Evolutionary conservation across 2,113 vertebrate species (phyloP).

Genomic region (Thymallus thymallus): DNA sequence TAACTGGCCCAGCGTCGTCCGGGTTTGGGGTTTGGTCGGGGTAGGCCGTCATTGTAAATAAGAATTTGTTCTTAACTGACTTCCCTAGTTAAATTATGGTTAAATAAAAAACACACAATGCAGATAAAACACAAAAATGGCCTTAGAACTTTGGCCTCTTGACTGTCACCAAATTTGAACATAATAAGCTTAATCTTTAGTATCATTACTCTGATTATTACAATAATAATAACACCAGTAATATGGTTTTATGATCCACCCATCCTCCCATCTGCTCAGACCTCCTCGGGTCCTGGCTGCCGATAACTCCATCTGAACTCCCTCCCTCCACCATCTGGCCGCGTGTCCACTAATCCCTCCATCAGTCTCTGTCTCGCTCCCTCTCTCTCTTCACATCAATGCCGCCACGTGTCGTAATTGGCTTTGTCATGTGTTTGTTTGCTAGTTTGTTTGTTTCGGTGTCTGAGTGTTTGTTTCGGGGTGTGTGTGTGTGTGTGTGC

Average conservation of each 20-base stretch:
- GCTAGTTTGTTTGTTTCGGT: neutral
- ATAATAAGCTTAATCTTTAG: slow-evolving; percentile 58
- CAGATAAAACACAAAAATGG: slow-evolving; percentile 13
- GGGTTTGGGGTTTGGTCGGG: too few relatives aligned
- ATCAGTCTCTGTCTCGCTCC: slow-evolving; percentile 27
- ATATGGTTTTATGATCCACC: slow-evolving; percentile 71
- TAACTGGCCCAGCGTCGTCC: too few relatives aligned
- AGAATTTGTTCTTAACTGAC: too few relatives aligned
- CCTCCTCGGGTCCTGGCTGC: slow-evolving; percentile 50
- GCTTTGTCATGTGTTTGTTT: slow-evolving; percentile 1
- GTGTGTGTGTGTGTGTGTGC: neutral
- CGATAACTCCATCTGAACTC: slow-evolving; percentile 53
- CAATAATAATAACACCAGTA: slow-evolving; percentile 61
- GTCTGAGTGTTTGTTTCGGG: neutral
- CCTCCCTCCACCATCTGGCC: slow-evolving; percentile 63
- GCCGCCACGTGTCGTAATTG: neutral
- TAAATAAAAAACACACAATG: neutral
- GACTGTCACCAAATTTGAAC: slow-evolving; percentile 19
- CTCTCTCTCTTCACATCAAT: slow-evolving; percentile 6
- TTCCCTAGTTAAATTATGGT: too few relatives aligned
- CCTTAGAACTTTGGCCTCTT: slow-evolving; percentile 15
- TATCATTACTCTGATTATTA: slow-evolving; percentile 60
- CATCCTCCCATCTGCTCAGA: slow-evolving; percentile 66
- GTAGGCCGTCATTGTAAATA: too few relatives aligned
- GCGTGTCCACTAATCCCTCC: slow-evolving; percentile 45